phyloP scores from a whole-genome alignment of 2,888 invertebrate species.

The Pocota personata region DNA sequence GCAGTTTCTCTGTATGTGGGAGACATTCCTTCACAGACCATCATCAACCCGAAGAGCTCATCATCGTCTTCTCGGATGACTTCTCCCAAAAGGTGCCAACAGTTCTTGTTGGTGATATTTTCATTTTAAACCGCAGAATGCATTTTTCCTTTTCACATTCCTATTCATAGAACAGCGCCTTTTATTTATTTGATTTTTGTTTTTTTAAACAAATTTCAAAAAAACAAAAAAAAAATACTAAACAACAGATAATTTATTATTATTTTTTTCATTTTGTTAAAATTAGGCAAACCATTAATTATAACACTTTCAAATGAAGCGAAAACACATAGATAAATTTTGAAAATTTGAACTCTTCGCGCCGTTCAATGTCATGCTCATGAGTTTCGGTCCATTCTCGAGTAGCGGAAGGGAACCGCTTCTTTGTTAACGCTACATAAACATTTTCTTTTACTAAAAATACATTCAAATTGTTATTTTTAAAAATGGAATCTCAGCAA shows the following conservation, averaged over 20 bases:
- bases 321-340: slow-evolving; percentile 19
- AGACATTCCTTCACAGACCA: slow-evolving; percentile 23
- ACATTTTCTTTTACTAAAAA: slow-evolving; percentile 15
- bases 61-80: slow-evolving; percentile 17
- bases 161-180: slow-evolving; percentile 15
- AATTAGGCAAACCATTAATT: slow-evolving; percentile 8
- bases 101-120: not conserved
- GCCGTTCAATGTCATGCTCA: slow-evolving; percentile 43
- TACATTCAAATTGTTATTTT: slow-evolving; percentile 22
- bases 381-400: not conserved
- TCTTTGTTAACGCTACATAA: not conserved
- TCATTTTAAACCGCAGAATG: not conserved
- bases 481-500: not conserved
- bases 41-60: not conserved
- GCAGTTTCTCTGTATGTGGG: not conserved
- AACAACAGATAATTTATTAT: slow-evolving; percentile 10
- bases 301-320: not conserved
- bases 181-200: slow-evolving; percentile 8
- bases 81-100: slow-evolving; percentile 19
- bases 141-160: not conserved
- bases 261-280: not conserved
- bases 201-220: not conserved
- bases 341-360: slow-evolving; percentile 26
- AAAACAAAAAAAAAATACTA: not conserved
- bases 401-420: not conserved